A percentile compares a stretch with the other conserved stretches of the same genome.
Evolutionary conservation across 2,113 vertebrate genomes (phyloP).

Genomic region (Holacanthus passer): DNA sequence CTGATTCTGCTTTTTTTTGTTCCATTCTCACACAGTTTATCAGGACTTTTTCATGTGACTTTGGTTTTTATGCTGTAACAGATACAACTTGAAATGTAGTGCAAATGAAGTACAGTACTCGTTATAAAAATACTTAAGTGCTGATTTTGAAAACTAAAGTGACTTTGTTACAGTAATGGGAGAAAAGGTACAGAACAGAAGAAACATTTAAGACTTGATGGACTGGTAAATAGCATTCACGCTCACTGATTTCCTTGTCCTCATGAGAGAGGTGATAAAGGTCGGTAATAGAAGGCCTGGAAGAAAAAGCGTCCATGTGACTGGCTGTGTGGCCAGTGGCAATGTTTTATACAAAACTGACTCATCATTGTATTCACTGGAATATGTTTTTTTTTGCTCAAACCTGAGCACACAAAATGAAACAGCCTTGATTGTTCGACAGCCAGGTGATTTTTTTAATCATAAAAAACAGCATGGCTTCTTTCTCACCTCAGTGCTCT

Average conservation of each 20-base stretch:
- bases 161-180: too few species aligned
- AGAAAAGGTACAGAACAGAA: too few species aligned
- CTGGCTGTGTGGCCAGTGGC: neutral
- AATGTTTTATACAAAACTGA: neutral
- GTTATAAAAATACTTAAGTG: too few species aligned
- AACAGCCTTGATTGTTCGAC: neutral
- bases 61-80: too few species aligned
- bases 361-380: neutral
- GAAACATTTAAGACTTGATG: conserved; percentile 57
- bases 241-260: conserved; percentile 29
- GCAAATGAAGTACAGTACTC: too few species aligned
- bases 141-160: too few species aligned
- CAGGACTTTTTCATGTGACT: too few species aligned
- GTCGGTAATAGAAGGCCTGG: conserved; percentile 13
- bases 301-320: neutral
- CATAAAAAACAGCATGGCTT: neutral
- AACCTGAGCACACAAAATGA: neutral
- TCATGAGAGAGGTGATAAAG: conserved; percentile 34
- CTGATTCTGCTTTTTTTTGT: too few species aligned
- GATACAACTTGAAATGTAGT: too few species aligned
- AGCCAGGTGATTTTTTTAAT: conserved; percentile 22
- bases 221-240: conserved; percentile 56
- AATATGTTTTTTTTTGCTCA: neutral
- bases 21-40: too few species aligned
- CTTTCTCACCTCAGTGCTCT: neutral